Conservation (phyloP, 23 tunicate genomes). For the Trididemnum clinides region DNA sequence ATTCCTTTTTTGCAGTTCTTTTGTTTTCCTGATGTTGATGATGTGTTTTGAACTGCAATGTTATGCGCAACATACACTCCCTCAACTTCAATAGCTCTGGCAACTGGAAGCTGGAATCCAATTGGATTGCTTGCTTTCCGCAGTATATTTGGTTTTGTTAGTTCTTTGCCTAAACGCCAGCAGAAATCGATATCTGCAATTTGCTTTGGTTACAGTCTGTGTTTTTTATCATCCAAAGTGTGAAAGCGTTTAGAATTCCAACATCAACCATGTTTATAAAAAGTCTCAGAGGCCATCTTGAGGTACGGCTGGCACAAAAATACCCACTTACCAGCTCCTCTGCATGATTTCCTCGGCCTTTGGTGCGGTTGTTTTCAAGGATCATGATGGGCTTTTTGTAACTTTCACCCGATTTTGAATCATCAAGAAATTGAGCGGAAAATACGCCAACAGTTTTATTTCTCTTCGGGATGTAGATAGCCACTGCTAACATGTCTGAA, state of each 20-base stretch:
- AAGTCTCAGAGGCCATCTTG: background rate
- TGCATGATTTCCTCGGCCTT: background rate
- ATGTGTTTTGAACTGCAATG: background rate
- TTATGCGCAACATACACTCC: background rate
- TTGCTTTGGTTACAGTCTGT: background rate
- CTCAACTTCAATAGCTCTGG: background rate
- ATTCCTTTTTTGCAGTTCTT: background rate
- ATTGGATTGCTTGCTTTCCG: background rate
- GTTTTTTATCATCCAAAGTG: background rate
- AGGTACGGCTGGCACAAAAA: background rate
- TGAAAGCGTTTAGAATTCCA: background rate
- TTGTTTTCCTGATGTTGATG: background rate
- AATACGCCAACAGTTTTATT: constrained; percentile 5
- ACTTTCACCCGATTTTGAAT: background rate
- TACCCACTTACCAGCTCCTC: constrained; percentile 12
- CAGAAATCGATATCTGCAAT: background rate
- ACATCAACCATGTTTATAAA: background rate
- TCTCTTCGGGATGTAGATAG: background rate
- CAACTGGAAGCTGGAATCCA: background rate
- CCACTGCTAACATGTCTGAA: background rate
- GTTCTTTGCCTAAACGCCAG: background rate
- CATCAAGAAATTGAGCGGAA: constrained; percentile 19
- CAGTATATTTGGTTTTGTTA: background rate
- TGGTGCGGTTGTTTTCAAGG: constrained; percentile 18
- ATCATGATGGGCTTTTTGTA: constrained; percentile 13